phyloP scores from a whole-genome alignment of 2,888 invertebrate species.

The Cactoblastis cactorum region DNA sequence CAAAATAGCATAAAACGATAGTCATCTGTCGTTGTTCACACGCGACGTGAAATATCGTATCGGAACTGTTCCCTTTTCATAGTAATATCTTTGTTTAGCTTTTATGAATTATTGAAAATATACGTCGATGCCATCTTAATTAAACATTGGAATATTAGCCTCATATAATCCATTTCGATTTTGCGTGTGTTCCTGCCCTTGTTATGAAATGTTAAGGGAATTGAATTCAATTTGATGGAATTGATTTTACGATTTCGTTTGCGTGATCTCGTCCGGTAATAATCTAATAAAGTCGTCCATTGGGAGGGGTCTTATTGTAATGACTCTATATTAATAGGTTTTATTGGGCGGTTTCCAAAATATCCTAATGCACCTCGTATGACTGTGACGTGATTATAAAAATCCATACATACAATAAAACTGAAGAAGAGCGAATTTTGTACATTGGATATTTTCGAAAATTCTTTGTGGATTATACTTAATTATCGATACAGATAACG shows the following conservation, averaged over 20 bases:
- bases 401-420: too few relatives aligned
- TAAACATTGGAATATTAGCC: neutral
- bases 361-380: too few relatives aligned
- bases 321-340: constrained; percentile 64
- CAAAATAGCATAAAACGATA: constrained; percentile 64
- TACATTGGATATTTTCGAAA: too few relatives aligned
- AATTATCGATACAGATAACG: too few relatives aligned
- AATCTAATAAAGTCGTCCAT: constrained; percentile 72
- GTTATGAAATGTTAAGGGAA: constrained; percentile 51
- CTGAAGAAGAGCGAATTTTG: too few relatives aligned
- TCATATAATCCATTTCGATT: constrained; percentile 16
- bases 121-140: constrained; percentile 44
- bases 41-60: constrained; percentile 59
- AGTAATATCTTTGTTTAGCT: constrained; percentile 37
- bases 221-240: constrained; percentile 67
- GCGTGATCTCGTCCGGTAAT: constrained; percentile 75
- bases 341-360: constrained; percentile 44
- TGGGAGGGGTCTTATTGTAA: constrained; percentile 58
- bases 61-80: constrained; percentile 39
- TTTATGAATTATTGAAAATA: constrained; percentile 40
- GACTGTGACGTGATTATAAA: too few relatives aligned
- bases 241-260: constrained; percentile 77
- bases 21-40: constrained; percentile 59
- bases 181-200: constrained; percentile 23
- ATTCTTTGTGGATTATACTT: too few relatives aligned